Base-by-base conservation (phyloP, 2,888 invertebrate genomes). In the Athalia circularis region DNA sequence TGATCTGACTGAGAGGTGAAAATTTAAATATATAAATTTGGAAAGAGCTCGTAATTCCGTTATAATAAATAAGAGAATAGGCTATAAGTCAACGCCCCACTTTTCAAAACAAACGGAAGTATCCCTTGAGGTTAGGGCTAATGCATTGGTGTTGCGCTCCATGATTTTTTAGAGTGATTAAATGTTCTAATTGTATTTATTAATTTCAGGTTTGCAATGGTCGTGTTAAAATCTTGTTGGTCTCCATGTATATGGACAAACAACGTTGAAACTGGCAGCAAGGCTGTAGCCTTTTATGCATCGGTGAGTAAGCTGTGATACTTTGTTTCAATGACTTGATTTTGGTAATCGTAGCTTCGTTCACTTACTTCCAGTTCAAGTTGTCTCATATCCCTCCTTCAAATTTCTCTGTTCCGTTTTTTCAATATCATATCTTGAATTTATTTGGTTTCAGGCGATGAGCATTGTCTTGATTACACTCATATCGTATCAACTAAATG, bases 191-290 rank as follows among this genome's bases (percentile, higher is more conserved):
- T 29, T 29, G 29, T 29, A 29, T 1, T 15, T 59, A 13, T 15
- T 59, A 29, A 50, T 29, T 62, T 13, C 15, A 68, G 48, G 29
- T 4, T 13, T 47, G 93, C 89, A 87, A 96, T 96, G 96, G 94
- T 93, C 29, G 88, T 95, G 11, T 86, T 97, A 77, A 92, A 94
- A 85, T 95, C 96, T 0, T 97, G 96, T 89, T 97, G 97, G 97
- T 95, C 96, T 5, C 97, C 97, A 79, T 95, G 95, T 86, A 95
- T 97, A 86, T 97, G 96, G 95, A 94, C 95, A 62, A 94, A 95
- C 79, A 93, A 93, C 85, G 93, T 96, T 4, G 95, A 94, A 88
- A 92, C 93, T 50, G 97, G 96, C 8, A 95, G 95, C 86, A 93
- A 93, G 86, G 95, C 95, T 0, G 95, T 97, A 79, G 96, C 96